Conservation (phyloP, 2,888 invertebrate genomes). For the Acanthacorydalis orientalis region DNA sequence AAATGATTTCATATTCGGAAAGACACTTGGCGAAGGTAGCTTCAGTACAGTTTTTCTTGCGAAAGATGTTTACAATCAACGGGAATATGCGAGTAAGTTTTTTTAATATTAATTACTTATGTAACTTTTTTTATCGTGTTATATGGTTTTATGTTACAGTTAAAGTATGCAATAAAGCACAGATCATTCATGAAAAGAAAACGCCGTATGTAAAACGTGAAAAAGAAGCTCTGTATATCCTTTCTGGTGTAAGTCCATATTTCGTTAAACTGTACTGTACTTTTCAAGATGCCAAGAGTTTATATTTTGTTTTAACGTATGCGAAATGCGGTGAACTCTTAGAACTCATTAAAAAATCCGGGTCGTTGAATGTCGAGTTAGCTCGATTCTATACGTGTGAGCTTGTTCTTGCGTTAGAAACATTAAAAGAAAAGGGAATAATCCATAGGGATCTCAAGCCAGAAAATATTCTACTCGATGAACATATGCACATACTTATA, state of each 20-base stretch:
- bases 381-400: slow-evolving; percentile 92
- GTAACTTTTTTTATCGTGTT: neutral
- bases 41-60: slow-evolving; percentile 92
- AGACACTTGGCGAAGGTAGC: slow-evolving; percentile 92
- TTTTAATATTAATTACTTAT: neutral
- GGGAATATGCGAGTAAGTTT: slow-evolving; percentile 86
- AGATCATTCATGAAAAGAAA: slow-evolving; percentile 87
- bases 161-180: slow-evolving; percentile 93
- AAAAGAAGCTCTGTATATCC: slow-evolving; percentile 79
- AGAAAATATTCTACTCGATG: slow-evolving; percentile 90
- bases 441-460: slow-evolving; percentile 96
- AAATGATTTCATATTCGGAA: slow-evolving; percentile 88
- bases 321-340: slow-evolving; percentile 91
- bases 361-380: slow-evolving; percentile 76
- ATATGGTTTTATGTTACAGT: slow-evolving; percentile 36
- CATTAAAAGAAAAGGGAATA: slow-evolving; percentile 73
- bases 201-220: slow-evolving; percentile 85
- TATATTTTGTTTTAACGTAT: slow-evolving; percentile 91
- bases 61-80: slow-evolving; percentile 74
- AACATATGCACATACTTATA: slow-evolving; percentile 89
- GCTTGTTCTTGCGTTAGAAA: slow-evolving; percentile 78
- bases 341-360: slow-evolving; percentile 78
- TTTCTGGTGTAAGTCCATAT: slow-evolving; percentile 66
- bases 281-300: slow-evolving; percentile 82
- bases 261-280: slow-evolving; percentile 91